Evolutionary conservation across 1,140 invertebrate genomes (phyloP).

Genomic region (Dendroctonus ponderosae): DNA sequence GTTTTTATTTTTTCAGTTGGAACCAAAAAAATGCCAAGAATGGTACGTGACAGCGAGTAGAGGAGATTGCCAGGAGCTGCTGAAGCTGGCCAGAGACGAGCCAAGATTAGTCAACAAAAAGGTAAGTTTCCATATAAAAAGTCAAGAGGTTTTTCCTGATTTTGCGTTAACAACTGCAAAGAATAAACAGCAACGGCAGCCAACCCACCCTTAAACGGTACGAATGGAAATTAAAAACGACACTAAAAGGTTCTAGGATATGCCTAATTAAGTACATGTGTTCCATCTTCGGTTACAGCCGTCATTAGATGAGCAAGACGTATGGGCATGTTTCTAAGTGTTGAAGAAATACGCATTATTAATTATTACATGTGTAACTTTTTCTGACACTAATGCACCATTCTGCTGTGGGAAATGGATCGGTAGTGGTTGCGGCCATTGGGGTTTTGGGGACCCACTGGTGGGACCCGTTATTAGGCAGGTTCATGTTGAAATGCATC

Average conservation of each 20-base stretch:
- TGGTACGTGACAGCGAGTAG: slow-evolving; percentile 81
- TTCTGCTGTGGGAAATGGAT: slow-evolving; percentile 10
- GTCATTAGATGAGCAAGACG: slow-evolving; percentile 19
- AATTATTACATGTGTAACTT: slow-evolving; percentile 31
- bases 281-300: slow-evolving; percentile 23
- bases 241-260: slow-evolving; percentile 26
- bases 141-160: not conserved
- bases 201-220: slow-evolving; percentile 7
- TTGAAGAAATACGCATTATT: slow-evolving; percentile 28
- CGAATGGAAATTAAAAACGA: slow-evolving; percentile 14
- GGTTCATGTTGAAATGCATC: no score
- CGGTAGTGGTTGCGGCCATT: no score
- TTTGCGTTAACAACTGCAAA: no score
- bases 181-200: not conserved
- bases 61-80: slow-evolving; percentile 78
- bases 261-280: slow-evolving; percentile 31
- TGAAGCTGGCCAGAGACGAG: slow-evolving; percentile 78
- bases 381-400: slow-evolving; percentile 19
- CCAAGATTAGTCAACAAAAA: slow-evolving; percentile 76
- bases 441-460: no score
- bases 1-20: slow-evolving; percentile 52
- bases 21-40: slow-evolving; percentile 70
- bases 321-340: slow-evolving; percentile 30
- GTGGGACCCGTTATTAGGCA: no score
- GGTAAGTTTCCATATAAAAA: slow-evolving; percentile 58